A percentile compares a stretch with the other conserved stretches of the same genome.
Evolutionary conservation across 2,888 invertebrate genomes (phyloP).

Genomic region (Callyntrura sp.): DNA sequence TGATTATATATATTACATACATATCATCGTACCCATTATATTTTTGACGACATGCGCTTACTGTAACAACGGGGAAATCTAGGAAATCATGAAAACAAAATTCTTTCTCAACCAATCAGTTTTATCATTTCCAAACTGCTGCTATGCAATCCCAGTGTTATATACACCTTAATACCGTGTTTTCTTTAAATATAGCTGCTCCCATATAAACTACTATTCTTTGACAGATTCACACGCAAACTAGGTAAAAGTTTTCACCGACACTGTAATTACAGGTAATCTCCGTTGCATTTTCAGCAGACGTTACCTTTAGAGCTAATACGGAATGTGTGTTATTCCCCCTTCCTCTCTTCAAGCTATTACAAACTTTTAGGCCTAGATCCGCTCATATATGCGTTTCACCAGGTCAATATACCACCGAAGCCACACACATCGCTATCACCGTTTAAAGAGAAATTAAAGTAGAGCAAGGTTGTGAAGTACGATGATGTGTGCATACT

Average conservation of each 20-base stretch:
- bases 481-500: background rate
- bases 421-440: conserved; percentile 3
- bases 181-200: background rate
- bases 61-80: background rate
- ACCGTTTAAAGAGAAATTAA: conserved; percentile 5
- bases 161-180: background rate
- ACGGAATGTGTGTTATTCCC: background rate
- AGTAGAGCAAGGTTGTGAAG: conserved; percentile 42
- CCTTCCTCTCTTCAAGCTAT: too few species aligned
- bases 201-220: too few species aligned
- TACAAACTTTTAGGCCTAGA: too few species aligned
- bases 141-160: background rate
- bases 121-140: background rate
- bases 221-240: too few species aligned
- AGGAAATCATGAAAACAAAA: background rate
- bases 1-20: background rate
- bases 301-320: too few species aligned
- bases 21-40: background rate
- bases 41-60: background rate
- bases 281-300: too few species aligned
- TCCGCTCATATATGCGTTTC: background rate
- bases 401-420: conserved; percentile 36
- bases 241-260: too few species aligned
- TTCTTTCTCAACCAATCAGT: background rate
- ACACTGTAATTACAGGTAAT: too few species aligned